Conservation (phyloP, 2,888 invertebrate genomes). For the Philonicus albiceps region DNA sequence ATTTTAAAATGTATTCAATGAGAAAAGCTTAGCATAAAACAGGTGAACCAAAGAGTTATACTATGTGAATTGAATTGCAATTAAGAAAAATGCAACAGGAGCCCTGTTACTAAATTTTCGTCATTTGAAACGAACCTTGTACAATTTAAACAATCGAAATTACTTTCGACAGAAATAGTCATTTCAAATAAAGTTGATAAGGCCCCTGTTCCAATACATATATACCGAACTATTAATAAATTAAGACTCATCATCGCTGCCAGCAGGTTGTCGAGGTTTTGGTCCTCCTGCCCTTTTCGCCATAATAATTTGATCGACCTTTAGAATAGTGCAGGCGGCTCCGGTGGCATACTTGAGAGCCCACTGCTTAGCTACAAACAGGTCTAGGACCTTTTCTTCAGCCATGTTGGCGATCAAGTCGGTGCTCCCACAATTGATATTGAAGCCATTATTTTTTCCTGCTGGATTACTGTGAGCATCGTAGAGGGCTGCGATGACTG, state of each 20-base stretch:
- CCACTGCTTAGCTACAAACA: conserved; percentile 89
- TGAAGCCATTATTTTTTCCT: conserved; percentile 82
- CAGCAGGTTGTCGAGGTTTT: conserved; percentile 75
- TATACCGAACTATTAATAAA: neutral
- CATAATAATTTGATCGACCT: conserved; percentile 98
- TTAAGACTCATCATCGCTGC: conserved; percentile 78
- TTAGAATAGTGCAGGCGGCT: conserved; percentile 90
- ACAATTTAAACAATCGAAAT: too few relatives aligned
- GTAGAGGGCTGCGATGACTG: conserved; percentile 86
- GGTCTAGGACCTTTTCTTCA: conserved; percentile 81
- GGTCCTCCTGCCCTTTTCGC: conserved; percentile 97
- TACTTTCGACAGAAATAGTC: too few relatives aligned
- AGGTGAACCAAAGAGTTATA: neutral
- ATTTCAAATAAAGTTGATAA: neutral
- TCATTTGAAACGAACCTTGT: too few relatives aligned
- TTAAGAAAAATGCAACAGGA: neutral
- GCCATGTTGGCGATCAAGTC: conserved; percentile 76
- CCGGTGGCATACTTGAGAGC: conserved; percentile 94
- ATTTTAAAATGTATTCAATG: neutral
- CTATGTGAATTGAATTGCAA: neutral
- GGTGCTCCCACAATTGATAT: conserved; percentile 82
- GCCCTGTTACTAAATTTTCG: neutral
- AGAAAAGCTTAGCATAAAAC: neutral
- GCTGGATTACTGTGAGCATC: conserved; percentile 81
- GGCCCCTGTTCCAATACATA: neutral